Percentiles rank a stretch among this genome's conserved stretches.
Evolutionary conservation across 2,113 vertebrate species (phyloP).

Genomic region (Hyperopisus bebe): DNA sequence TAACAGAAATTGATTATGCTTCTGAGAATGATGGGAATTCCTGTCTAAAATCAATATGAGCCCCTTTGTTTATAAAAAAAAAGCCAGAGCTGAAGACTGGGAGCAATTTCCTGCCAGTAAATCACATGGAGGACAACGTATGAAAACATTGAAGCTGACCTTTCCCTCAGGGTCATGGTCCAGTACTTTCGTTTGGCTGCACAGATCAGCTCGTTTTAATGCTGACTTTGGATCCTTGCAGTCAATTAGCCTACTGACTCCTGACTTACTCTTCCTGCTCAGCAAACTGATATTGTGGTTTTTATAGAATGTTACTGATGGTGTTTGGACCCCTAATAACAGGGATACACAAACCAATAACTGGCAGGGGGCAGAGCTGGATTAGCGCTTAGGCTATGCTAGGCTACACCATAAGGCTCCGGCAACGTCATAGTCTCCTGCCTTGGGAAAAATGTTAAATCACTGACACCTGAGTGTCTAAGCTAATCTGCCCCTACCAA

Average conservation of each 20-base stretch:
- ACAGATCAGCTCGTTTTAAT: background rate
- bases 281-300: background rate
- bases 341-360: background rate
- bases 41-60: background rate
- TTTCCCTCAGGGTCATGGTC: background rate
- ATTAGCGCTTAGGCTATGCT: background rate
- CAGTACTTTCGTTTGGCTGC: background rate
- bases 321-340: background rate
- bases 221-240: background rate
- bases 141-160: background rate
- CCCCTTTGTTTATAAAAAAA: background rate
- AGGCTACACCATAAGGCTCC: background rate
- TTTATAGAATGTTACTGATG: background rate
- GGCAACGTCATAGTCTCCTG: background rate
- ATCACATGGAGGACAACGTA: background rate
- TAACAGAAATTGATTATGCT: background rate
- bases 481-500: background rate
- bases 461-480: background rate
- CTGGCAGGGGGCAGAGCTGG: background rate
- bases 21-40: background rate
- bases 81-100: background rate
- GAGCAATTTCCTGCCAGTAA: constrained; percentile 1
- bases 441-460: background rate
- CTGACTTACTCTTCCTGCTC: background rate
- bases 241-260: background rate